These are phyloP conservation scores for Tenebrosternarchus preto DNA, from an alignment of 2,113 vertebrate genomes.

Conservation along the genomic window DNA sequence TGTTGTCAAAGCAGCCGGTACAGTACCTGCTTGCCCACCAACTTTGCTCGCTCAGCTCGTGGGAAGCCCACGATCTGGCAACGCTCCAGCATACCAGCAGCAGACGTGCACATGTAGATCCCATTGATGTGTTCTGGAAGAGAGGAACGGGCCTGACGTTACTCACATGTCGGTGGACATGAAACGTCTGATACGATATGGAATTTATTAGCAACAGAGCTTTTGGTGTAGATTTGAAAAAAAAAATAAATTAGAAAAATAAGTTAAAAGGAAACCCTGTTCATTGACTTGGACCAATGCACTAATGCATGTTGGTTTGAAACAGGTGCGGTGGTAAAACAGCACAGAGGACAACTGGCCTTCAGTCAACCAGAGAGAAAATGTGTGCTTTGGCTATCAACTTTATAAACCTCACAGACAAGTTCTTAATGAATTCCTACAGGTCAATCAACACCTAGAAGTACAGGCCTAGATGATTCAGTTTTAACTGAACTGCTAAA, in stretches of 20 bases:
- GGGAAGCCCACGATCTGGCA: slow-evolving; percentile 73
- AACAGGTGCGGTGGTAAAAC: no score
- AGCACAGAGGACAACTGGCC: no score
- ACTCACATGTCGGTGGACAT: not conserved
- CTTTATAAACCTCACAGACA: not conserved
- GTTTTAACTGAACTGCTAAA: not conserved
- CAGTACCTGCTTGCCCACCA: slow-evolving; percentile 61
- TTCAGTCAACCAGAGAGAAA: no score
- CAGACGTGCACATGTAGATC: slow-evolving; percentile 76
- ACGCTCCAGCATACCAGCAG: slow-evolving; percentile 68
- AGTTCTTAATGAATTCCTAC: not conserved
- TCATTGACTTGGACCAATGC: not conserved
- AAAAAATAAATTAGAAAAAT: not conserved
- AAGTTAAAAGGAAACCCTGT: no score
- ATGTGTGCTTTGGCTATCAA: not conserved
- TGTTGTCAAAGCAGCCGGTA: no score
- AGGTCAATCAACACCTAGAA: no score
- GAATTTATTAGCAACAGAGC: not conserved
- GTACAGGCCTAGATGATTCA: no score
- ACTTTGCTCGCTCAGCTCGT: slow-evolving; percentile 48
- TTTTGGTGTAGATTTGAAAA: no score
- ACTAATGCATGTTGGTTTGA: no score
- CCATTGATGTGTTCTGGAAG: slow-evolving; percentile 78
- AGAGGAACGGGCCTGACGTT: slow-evolving; percentile 28
- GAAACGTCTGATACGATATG: no score